These are phyloP conservation scores for Eubasilissa regina DNA, from an alignment of 1,140 invertebrate species.

Conservation along the genomic window DNA sequence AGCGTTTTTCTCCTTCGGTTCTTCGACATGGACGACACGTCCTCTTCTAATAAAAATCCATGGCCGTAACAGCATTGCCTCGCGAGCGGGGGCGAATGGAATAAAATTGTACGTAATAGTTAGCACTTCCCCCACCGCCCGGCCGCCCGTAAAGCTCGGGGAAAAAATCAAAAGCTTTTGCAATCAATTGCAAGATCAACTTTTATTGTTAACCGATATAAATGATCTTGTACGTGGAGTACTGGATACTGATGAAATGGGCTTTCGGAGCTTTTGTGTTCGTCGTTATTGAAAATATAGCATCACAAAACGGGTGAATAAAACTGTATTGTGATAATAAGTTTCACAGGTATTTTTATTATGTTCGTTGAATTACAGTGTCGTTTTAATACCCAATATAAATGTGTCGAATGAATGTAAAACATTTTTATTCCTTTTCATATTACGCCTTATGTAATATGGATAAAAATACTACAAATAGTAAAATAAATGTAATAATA, in stretches of 20 bases:
- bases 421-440: too few relatives aligned
- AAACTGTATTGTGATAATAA: neutral
- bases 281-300: constrained; percentile 30
- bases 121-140: constrained; percentile 34
- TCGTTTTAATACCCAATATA: neutral
- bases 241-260: constrained; percentile 19
- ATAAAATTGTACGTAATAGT: constrained; percentile 49
- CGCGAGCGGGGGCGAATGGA: constrained; percentile 42
- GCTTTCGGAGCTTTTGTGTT: constrained; percentile 34
- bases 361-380: constrained; percentile 13
- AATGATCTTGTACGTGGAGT: constrained; percentile 42
- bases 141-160: constrained; percentile 22
- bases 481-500: too few relatives aligned
- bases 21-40: constrained; percentile 40
- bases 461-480: too few relatives aligned
- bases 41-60: constrained; percentile 59
- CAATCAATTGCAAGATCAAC: constrained; percentile 46
- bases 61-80: constrained; percentile 57
- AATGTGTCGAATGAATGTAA: neutral
- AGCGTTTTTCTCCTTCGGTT: neutral
- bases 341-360: neutral
- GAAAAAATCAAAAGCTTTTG: constrained; percentile 40
- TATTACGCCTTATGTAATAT: too few relatives aligned
- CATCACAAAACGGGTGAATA: neutral
- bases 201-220: constrained; percentile 46